phyloP scores from a whole-genome alignment of 2,888 invertebrate genomes.

The Sacculina carcini region DNA sequence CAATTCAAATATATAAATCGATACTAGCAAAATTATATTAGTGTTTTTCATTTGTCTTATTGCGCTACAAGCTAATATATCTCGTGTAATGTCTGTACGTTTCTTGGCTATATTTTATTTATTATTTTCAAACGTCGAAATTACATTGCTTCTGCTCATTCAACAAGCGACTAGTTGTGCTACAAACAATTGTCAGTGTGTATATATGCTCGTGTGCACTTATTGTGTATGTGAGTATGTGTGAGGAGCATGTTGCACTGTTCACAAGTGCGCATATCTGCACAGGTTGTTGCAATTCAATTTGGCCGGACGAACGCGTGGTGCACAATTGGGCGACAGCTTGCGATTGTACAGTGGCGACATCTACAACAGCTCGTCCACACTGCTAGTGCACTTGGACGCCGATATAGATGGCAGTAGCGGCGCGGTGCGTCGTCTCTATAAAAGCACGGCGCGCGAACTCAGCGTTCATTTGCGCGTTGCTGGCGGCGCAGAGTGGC shows the following conservation, averaged over 20 bases:
- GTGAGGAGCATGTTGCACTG: conserved; percentile 1
- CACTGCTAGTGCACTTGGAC: conserved; percentile 41
- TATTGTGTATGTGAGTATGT: too few species aligned
- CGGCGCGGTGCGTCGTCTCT: conserved; percentile 45
- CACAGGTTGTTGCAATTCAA: conserved; percentile 58
- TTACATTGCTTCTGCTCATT: too few species aligned
- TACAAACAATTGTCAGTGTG: too few species aligned
- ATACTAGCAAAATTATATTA: too few species aligned
- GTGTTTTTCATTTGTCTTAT: too few species aligned
- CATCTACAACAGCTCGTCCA: conserved; percentile 56
- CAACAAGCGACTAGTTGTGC: too few species aligned
- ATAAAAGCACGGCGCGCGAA: conserved; percentile 17
- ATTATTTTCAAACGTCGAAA: too few species aligned
- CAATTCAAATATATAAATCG: too few species aligned
- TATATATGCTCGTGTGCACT: too few species aligned
- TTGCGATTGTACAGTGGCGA: conserved; percentile 75
- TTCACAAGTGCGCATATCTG: conserved; percentile 5
- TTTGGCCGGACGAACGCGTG: conserved; percentile 53
- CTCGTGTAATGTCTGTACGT: too few species aligned
- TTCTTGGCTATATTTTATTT: too few species aligned
- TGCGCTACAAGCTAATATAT: too few species aligned
- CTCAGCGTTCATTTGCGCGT: conserved; percentile 74
- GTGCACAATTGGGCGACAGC: conserved; percentile 29
- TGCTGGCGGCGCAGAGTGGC: conserved; percentile 71
- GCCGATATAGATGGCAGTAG: conserved; percentile 31